Conservation (phyloP, 2,888 invertebrate species). For the Drosophila sordidula region DNA sequence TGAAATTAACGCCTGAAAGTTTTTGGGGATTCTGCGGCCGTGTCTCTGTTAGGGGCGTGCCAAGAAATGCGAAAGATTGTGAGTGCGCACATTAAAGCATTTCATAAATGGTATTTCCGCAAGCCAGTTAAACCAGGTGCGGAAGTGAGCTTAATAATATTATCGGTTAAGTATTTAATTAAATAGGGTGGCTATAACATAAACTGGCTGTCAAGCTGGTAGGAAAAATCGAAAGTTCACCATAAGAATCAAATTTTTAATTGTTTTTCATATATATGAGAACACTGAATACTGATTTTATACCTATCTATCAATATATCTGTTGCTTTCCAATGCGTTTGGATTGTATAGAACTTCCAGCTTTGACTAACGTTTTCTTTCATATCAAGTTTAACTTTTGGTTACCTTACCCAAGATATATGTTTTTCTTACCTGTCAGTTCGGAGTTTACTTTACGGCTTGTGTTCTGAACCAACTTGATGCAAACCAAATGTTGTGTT, state of each 20-base stretch:
- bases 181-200: too few relatives aligned
- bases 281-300: too few relatives aligned
- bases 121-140: background rate
- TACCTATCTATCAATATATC: too few relatives aligned
- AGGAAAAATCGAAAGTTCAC: too few relatives aligned
- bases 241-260: too few relatives aligned
- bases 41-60: constrained; percentile 12
- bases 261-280: too few relatives aligned
- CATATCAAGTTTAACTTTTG: constrained; percentile 3
- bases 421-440: constrained; percentile 31
- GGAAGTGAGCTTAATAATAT: background rate
- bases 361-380: background rate
- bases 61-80: constrained; percentile 1
- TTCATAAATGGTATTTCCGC: background rate
- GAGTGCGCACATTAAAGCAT: constrained; percentile 18
- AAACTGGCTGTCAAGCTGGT: too few relatives aligned
- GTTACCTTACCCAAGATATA: constrained; percentile 8
- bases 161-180: too few relatives aligned
- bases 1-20: constrained; percentile 66
- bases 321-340: too few relatives aligned
- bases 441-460: constrained; percentile 28
- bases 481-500: constrained; percentile 22
- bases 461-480: constrained; percentile 15
- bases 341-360: too few relatives aligned
- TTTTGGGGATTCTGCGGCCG: constrained; percentile 32